These are phyloP conservation scores for Paramormyrops hopkinsi DNA, from an alignment of 2,797 vertebrate genomes.

Conservation along the genomic window DNA sequence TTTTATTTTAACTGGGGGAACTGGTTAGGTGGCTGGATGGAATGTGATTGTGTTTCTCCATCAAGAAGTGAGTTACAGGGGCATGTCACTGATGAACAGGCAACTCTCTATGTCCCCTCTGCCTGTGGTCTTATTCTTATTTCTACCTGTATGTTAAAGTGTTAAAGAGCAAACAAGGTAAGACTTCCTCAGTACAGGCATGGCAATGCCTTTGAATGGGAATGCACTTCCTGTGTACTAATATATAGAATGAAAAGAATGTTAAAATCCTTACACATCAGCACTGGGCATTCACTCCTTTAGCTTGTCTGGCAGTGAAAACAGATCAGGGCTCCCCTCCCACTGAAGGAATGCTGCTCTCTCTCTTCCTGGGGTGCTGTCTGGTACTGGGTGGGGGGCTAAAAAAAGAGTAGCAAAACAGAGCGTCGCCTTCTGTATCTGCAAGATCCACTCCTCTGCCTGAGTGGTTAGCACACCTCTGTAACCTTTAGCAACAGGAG, in stretches of 20 bases:
- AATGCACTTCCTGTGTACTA: background rate
- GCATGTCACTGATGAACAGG: background rate
- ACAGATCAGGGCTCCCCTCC: conserved; percentile 57
- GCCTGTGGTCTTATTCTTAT: background rate
- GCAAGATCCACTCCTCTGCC: conserved; percentile 21
- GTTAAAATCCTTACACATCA: conserved; percentile 31
- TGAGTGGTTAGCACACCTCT: conserved; percentile 21
- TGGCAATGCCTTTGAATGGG: background rate
- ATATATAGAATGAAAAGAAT: conserved; percentile 16
- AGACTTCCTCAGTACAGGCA: background rate
- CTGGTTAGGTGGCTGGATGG: background rate
- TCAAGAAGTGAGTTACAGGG: background rate
- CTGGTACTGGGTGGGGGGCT: background rate
- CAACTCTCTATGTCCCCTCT: background rate
- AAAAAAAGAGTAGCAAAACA: conserved; percentile 50
- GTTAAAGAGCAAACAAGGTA: background rate
- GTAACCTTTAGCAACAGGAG: background rate
- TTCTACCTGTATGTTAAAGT: background rate
- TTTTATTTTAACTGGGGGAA: background rate
- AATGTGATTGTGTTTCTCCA: background rate
- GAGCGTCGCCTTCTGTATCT: conserved; percentile 46
- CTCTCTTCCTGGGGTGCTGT: conserved; percentile 42
- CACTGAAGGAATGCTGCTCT: conserved; percentile 61
- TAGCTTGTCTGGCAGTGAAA: conserved; percentile 31
- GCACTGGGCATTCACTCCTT: conserved; percentile 34